Evolutionary conservation across 2,888 invertebrate genomes (phyloP).

Genomic region (Lasioglossum leucozonium): DNA sequence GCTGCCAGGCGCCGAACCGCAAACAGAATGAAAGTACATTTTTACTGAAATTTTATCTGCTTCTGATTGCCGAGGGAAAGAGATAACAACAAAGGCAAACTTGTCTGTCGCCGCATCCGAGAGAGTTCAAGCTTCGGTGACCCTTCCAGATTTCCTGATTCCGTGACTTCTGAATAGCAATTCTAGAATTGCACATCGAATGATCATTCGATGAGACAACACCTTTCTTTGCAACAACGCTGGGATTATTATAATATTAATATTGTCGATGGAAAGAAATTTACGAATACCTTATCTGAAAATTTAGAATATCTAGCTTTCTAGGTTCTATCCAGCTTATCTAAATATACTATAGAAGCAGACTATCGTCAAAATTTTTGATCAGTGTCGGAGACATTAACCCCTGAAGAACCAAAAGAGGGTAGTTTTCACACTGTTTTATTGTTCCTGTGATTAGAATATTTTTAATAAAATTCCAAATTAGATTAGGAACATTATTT

Average conservation of each 20-base stretch:
- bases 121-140: background rate
- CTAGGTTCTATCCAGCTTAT: too few species aligned
- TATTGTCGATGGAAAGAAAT: background rate
- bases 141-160: background rate
- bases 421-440: background rate
- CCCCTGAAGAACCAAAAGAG: background rate
- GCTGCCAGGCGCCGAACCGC: constrained; percentile 44
- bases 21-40: constrained; percentile 48
- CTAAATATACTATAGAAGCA: background rate
- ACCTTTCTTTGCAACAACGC: background rate
- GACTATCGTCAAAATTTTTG: background rate
- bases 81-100: constrained; percentile 44
- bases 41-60: constrained; percentile 50
- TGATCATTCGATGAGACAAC: background rate
- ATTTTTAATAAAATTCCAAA: too few species aligned
- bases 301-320: background rate
- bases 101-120: constrained; percentile 1
- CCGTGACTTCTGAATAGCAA: too few species aligned
- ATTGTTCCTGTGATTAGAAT: background rate
- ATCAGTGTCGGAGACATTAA: background rate
- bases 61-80: constrained; percentile 36
- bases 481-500: too few species aligned
- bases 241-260: background rate
- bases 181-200: background rate
- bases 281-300: background rate